Evolutionary conservation across 2,797 vertebrate species (phyloP).

Genomic region (Fratercula arctica): DNA sequence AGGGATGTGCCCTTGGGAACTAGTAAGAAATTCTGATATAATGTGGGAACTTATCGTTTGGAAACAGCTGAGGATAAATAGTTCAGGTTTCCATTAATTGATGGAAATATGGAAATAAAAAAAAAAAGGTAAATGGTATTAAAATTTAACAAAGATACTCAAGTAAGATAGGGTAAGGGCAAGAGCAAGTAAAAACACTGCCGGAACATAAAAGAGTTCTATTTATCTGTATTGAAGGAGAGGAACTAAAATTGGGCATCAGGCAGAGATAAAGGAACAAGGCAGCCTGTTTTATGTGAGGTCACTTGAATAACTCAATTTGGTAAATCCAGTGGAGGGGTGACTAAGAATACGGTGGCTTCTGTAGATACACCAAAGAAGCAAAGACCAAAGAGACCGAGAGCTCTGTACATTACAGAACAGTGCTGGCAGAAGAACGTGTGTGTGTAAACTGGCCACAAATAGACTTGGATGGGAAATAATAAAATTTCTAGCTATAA

Average conservation of each 20-base stretch:
- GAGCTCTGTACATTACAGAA: neutral
- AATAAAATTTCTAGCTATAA: neutral
- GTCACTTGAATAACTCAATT: neutral
- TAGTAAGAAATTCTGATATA: neutral
- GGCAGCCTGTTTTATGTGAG: neutral
- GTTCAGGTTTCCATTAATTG: neutral
- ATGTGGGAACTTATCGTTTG: neutral
- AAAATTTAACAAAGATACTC: neutral
- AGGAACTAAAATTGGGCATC: neutral
- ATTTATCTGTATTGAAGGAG: neutral
- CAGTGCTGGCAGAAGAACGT: neutral
- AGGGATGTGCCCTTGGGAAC: neutral
- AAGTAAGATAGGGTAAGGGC: neutral
- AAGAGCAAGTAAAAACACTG: neutral
- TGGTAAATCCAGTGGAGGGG: neutral
- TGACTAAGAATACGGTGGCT: neutral
- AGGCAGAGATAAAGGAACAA: neutral
- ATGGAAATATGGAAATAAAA: neutral
- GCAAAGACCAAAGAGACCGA: neutral
- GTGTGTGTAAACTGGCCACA: neutral
- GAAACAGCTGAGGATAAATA: neutral
- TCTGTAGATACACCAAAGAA: neutral
- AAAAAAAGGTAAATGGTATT: neutral
- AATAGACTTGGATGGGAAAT: neutral
- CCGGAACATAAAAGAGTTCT: neutral